Evolutionary conservation across 2,888 invertebrate species (phyloP), one percentile per base, ranked within the genome.

Genomic region (Epirrhoe tristata): DNA sequence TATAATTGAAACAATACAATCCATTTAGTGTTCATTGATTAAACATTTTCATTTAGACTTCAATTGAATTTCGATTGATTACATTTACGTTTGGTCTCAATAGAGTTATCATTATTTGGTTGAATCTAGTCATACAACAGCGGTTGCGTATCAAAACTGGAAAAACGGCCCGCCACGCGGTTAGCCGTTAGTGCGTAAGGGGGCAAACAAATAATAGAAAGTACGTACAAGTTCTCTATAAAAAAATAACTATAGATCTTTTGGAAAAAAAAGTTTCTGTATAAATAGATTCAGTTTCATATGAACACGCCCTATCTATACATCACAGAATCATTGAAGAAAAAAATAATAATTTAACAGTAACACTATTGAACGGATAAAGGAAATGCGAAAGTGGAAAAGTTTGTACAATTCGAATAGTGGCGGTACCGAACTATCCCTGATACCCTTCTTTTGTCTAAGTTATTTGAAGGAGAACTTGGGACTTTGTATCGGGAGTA

Each of bases 401-500:
- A 93, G 83, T 92, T 91, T 84, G 81, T 83, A 90, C 90, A 84
- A 87, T 89, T 85, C 84, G 73, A 88, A 85, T 82, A 81, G 82
- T 81, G 81, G 86, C 67, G 86, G 86, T 78, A 87, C 87, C 72
- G 79, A 79, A 89, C 89, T 90, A 88, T 88, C 87, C 85, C 81
- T 86, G 87, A 88, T 88, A 84, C 81, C 83, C 83, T 86, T 87
- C 89, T 88, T 88, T 91, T 92, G 90, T 92, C 91, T 91, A 90
- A 90, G 80, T 91, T 89, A 83, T 91, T 90, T 87, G 88, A 88
- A 78, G 82, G 79, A 83, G 80, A 83, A 84, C 84, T 85, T 80
- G 80, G 72, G 75, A 83, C 83, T 85, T 87, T 88, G 87, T 87
- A 79, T 76, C 53, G 7, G 50, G 50, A 71, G 70, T 71, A 72